Conservation (phyloP, 37 sponge, comb jelly and placozoan species). For the Beroe forskalii region DNA sequence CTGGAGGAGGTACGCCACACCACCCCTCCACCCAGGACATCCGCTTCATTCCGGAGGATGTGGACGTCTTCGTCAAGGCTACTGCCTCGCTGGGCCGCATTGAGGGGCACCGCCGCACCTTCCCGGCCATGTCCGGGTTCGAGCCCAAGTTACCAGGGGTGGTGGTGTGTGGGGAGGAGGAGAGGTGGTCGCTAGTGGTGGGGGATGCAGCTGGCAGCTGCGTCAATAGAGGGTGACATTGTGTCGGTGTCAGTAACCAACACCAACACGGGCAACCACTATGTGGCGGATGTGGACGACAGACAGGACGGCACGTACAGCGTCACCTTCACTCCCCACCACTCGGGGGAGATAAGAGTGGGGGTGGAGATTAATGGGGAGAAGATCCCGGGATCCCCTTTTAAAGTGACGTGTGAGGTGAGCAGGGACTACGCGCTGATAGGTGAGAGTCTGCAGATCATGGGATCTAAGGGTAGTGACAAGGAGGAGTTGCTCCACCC, state of each 20-base stretch:
- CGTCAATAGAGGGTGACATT: background rate
- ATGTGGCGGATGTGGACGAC: background rate
- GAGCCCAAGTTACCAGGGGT: background rate
- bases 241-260: background rate
- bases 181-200: conserved; percentile 7
- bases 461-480: conserved; percentile 6
- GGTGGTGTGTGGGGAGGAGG: background rate
- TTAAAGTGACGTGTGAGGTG: background rate
- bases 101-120: conserved; percentile 27
- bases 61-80: conserved; percentile 11
- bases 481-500: conserved; percentile 18
- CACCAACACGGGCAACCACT: background rate
- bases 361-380: background rate
- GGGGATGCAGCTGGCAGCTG: conserved; percentile 14
- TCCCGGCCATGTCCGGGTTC: background rate
- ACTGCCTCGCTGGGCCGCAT: background rate
- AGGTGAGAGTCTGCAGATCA: background rate
- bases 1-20: background rate
- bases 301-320: conserved; percentile 12
- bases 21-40: background rate
- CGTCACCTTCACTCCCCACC: conserved; percentile 20
- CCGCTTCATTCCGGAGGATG: conserved; percentile 27
- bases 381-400: background rate
- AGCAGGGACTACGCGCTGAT: conserved; percentile 33
- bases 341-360: conserved; percentile 1